phyloP scores from a whole-genome alignment of 2,113 vertebrate species.

The Platycercus adscitus region DNA sequence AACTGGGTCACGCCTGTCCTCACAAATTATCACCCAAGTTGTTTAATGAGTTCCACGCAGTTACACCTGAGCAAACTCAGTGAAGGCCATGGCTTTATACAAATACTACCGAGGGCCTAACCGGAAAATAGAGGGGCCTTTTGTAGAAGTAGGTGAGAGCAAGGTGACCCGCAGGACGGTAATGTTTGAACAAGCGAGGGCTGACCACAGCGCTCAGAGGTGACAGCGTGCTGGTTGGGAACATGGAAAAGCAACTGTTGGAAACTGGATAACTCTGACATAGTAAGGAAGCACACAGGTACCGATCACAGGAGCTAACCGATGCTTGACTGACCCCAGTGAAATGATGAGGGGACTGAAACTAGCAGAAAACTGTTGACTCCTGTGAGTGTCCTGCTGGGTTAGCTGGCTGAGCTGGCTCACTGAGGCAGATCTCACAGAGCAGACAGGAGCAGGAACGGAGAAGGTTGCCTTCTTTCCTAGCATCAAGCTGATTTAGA shows the following conservation, averaged over 20 bases:
- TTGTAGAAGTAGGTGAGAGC: background rate
- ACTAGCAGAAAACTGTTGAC: background rate
- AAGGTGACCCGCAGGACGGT: background rate
- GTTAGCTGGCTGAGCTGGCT: background rate
- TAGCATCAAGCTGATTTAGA: background rate
- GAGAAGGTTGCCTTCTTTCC: background rate
- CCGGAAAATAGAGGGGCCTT: background rate
- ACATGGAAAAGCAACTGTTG: fast-evolving
- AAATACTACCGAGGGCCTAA: background rate
- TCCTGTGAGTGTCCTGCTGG: background rate
- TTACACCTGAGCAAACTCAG: background rate
- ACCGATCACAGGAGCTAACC: background rate
- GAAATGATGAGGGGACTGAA: background rate
- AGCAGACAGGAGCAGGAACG: background rate
- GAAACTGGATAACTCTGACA: background rate
- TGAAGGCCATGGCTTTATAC: background rate
- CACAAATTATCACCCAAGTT: background rate
- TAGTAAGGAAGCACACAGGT: background rate
- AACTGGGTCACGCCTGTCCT: background rate
- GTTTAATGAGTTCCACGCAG: background rate
- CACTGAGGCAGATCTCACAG: background rate
- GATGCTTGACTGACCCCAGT: background rate
- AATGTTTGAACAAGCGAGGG: background rate
- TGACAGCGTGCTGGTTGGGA: background rate
- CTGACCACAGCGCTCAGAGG: fast-evolving